Percentiles rank a stretch among this genome's conserved stretches.
phyloP scores from a whole-genome alignment of 1,140 invertebrate genomes.

The Pseudomyrmex flavicornis region DNA sequence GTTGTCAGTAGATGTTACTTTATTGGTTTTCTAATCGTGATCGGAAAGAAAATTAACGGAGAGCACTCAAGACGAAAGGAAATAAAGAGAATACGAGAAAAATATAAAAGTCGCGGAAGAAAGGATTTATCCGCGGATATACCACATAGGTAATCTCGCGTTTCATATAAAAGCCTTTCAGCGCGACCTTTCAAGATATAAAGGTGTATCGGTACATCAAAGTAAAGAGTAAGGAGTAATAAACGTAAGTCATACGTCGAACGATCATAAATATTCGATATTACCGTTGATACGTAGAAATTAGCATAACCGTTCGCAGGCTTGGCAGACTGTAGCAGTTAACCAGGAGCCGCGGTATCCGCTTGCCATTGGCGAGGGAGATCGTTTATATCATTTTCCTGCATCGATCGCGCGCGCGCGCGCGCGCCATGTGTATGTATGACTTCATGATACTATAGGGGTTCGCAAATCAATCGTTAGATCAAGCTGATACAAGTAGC shows the following conservation, averaged over 20 bases:
- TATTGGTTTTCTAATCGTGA: no score
- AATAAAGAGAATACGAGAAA: background rate
- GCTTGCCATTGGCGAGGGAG: conserved; percentile 28
- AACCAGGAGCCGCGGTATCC: conserved; percentile 62
- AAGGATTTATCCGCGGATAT: background rate
- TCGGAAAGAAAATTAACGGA: background rate
- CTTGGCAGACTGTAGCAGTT: conserved; percentile 65
- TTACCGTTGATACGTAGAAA: conserved; percentile 83
- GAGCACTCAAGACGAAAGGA: no score
- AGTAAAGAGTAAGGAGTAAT: conserved; percentile 77
- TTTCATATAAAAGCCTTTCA: conserved; percentile 34
- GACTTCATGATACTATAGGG: conserved; percentile 80
- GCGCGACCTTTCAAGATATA: conserved; percentile 1
- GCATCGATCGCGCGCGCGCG: conserved; percentile 67
- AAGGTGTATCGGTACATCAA: conserved; percentile 73
- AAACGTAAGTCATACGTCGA: conserved; percentile 82
- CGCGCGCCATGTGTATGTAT: conserved; percentile 63
- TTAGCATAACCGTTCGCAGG: conserved; percentile 82
- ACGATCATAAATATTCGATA: conserved; percentile 84
- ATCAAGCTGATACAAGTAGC: conserved; percentile 45
- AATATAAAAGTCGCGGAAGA: background rate
- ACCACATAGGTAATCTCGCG: background rate
- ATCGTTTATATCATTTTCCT: conserved; percentile 81
- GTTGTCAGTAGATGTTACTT: no score
- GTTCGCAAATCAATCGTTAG: conserved; percentile 80